Conservation (phyloP, 2,888 invertebrate species). For the Acanthococcus lagerstroemiae region DNA sequence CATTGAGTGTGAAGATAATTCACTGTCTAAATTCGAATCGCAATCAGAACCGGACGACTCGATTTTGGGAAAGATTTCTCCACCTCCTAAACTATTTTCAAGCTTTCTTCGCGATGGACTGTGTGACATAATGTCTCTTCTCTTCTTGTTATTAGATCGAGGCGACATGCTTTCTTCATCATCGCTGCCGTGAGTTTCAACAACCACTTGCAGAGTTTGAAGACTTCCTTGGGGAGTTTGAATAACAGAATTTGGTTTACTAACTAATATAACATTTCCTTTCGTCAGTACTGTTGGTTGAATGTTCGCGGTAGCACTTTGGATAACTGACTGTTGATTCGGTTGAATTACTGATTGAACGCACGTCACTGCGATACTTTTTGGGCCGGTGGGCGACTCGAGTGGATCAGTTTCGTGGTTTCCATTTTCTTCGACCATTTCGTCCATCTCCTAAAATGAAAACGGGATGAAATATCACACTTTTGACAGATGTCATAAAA, state of each 20-base stretch:
- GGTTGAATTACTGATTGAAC: conserved; percentile 93
- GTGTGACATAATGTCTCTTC: conserved; percentile 5
- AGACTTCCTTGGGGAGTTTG: conserved; percentile 81
- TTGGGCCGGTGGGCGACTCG: conserved; percentile 35
- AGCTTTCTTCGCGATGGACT: conserved; percentile 20
- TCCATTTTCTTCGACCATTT: conserved; percentile 87
- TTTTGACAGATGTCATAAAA: too few species aligned
- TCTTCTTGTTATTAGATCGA: conserved; percentile 13
- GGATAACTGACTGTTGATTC: conserved; percentile 91
- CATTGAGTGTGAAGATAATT: conserved; percentile 53
- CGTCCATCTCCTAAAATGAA: conserved; percentile 68
- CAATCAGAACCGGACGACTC: conserved; percentile 54
- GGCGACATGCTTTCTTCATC: conserved; percentile 26
- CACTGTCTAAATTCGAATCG: conserved; percentile 54
- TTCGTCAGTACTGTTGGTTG: conserved; percentile 73
- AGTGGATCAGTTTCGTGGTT: conserved; percentile 36
- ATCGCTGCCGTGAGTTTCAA: conserved; percentile 29
- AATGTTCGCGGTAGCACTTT: conserved; percentile 70
- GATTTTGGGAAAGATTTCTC: conserved; percentile 42
- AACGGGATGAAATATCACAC: too few species aligned
- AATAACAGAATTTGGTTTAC: conserved; percentile 84
- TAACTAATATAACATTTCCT: conserved; percentile 79
- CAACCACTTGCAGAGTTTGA: conserved; percentile 70
- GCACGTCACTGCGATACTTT: conserved; percentile 44
- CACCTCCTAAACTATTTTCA: conserved; percentile 3